Evolutionary conservation across 2,113 vertebrate genomes (phyloP), one percentile per base, ranked within the genome.

Genomic region (Xerus inauris): DNA sequence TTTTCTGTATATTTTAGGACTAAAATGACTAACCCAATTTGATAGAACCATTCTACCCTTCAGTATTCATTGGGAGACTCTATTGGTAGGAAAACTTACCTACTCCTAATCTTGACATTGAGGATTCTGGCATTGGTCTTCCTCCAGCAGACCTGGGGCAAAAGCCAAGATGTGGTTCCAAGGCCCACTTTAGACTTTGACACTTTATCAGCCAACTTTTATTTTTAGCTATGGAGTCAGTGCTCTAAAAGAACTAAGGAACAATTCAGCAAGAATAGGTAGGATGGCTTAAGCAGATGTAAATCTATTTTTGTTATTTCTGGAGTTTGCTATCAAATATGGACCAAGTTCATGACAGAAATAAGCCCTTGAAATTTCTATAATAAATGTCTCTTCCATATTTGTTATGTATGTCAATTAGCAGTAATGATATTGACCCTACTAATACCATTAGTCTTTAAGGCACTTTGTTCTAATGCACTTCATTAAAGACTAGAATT

Each of bases 301-400:
- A 45, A 88, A 94, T 12, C 12, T 82, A 42, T 71, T 91, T 92
- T 90, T 94, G 79, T 38, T 76, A 79, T 4, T 92, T 83, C 16
- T 10, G 26, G 67, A 81, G 19, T 81, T 94, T 49, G 83, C 13
- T 67, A 9, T 93, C 84, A 80, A 92, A 67, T n/a, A 76, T 19
- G 69, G 35, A 13, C 22, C 30, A 91, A 13, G 40, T 86, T 96
- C 38, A 87, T 80, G 64, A 3, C 38, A 80, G 14, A 88, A 95
- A 65, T 81, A 35, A 95, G 45, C 45, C n/a, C 73, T 7, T 96
- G 71, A 85, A 4, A 45, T 35, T 69, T 83, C 57, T 72, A 69
- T 8, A 20, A 3, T 85, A 26, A 71, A 79, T 32, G 1, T 80
- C 40, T 73, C 57, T 80, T 80, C 59, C 6, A 16, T 94, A 91